Evolutionary conservation across 2,113 vertebrate species (phyloP), one percentile per base, ranked within the genome.

Genomic region (Lophochroa leadbeateri): DNA sequence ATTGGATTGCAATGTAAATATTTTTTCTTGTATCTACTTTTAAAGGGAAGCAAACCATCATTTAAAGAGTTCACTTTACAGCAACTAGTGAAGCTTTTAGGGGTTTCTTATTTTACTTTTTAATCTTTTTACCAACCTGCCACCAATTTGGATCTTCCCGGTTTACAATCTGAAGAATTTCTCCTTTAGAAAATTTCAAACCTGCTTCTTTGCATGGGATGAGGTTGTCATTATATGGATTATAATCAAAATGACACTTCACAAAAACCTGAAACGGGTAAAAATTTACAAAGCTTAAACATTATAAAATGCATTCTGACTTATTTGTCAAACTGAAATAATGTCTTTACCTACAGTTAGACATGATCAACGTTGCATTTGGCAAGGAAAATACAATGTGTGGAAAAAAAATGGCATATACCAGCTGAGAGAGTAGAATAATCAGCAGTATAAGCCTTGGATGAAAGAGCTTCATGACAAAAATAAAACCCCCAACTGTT

Each of bases 141-240:
- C 99, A 99, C 99, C 99, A 99, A 94, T 99, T 99, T 70, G 99
- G 97, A 97, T 99, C 99, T 97, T 99, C 99, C 82, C 98, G 98
- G 97, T 99, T 99, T 74, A 99, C 99, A 71, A 99, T 99, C 94
- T 99, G 99, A 95, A 99, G 98, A 97, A 99, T 98, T 96, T 99
- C 99, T 96, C 99, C 99, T 97, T 98, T 99, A 86, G 98, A 99
- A 98, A 99, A 99, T 82, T 98, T 98, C 95, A 99, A 97, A 46
- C 99, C 99, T 39, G 99, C 99, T 96, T 99, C 99, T 98, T 99
- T 99, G 97, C 99, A 99, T 70, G 99, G 99, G 95, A 99, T 99
- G 97, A 99, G 96, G 96, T 98, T 99, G 98, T 99, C 99, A 24
- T 98, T 99, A 90, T 98, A 98, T 19, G 99, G 99, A 97, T 99